A percentile compares a stretch with the other conserved stretches of the same genome.
Evolutionary conservation across 1,140 invertebrate species (phyloP).

Genomic region (Paralvinella palmiformis): DNA sequence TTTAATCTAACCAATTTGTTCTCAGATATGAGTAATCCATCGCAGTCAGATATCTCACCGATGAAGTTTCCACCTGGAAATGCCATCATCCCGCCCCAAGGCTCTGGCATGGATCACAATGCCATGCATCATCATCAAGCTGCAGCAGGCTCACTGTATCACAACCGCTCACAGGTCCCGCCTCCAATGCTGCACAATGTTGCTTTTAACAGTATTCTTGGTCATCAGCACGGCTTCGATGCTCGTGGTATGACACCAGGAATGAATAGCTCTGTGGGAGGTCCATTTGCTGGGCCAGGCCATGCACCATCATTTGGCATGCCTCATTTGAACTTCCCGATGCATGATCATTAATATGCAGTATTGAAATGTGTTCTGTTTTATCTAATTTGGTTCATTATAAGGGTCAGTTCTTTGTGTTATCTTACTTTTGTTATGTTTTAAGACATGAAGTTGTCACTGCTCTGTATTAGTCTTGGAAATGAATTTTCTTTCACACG

Average conservation of each 20-base stretch:
- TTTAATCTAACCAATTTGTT: slow-evolving; percentile 49
- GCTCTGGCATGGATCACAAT: slow-evolving; percentile 40
- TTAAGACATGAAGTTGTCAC: no score
- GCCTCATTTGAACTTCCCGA: slow-evolving; percentile 48
- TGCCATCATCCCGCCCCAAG: slow-evolving; percentile 32
- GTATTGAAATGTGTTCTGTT: no score
- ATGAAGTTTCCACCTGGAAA: slow-evolving; percentile 50
- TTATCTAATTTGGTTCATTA: no score
- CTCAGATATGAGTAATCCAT: slow-evolving; percentile 40
- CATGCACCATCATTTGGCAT: slow-evolving; percentile 45
- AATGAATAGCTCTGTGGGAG: slow-evolving; percentile 41
- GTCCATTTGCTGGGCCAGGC: slow-evolving; percentile 40
- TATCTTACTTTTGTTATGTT: no score
- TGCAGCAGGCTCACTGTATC: slow-evolving; percentile 25
- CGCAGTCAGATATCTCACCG: slow-evolving; percentile 41
- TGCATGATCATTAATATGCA: slow-evolving; percentile 46
- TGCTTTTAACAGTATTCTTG: slow-evolving; percentile 35
- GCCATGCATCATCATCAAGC: slow-evolving; percentile 42
- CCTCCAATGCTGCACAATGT: slow-evolving; percentile 40
- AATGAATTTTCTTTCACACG: no score
- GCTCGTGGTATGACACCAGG: slow-evolving; percentile 31
- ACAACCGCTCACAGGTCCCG: slow-evolving; percentile 29
- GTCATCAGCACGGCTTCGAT: slow-evolving; percentile 46
- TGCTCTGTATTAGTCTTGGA: no score
- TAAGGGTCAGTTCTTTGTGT: no score